Percentiles rank a stretch among this genome's conserved stretches.
Evolutionary conservation across 1,140 invertebrate genomes (phyloP).

Genomic region (Trinorchestia longiramus): DNA sequence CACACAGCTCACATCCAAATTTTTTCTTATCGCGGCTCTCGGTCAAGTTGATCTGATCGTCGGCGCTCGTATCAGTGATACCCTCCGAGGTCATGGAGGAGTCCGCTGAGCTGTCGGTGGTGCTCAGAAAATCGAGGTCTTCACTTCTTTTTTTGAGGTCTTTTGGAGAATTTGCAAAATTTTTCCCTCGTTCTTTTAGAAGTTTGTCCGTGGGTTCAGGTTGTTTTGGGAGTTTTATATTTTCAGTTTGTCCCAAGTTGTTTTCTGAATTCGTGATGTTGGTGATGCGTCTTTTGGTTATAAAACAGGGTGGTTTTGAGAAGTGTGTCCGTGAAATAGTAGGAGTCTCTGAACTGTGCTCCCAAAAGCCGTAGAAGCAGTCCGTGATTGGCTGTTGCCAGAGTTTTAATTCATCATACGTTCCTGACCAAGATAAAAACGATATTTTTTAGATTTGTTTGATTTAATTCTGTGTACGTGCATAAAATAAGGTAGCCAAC

Average conservation of each 20-base stretch:
- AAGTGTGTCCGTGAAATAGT: background rate
- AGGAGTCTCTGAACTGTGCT: background rate
- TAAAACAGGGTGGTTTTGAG: background rate
- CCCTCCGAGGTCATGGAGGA: background rate
- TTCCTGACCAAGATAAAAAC: background rate
- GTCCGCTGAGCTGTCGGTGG: background rate
- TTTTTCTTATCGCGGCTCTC: background rate
- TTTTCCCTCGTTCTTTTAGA: background rate
- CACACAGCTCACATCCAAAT: background rate
- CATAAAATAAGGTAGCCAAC: too few relatives aligned
- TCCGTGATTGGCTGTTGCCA: background rate
- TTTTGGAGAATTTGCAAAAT: background rate
- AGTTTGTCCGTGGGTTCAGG: background rate
- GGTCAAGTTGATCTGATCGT: background rate
- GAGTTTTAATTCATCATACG: background rate
- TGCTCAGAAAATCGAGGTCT: background rate
- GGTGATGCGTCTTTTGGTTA: background rate
- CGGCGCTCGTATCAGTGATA: background rate
- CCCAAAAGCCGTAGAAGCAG: background rate
- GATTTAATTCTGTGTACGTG: too few relatives aligned
- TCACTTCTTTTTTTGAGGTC: background rate
- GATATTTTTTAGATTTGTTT: too few relatives aligned
- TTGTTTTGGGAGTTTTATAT: background rate
- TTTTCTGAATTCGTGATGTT: background rate
- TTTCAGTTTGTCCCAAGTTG: background rate